phyloP scores from a whole-genome alignment of 2,797 vertebrate genomes.

The Hippoglossus hippoglossus region DNA sequence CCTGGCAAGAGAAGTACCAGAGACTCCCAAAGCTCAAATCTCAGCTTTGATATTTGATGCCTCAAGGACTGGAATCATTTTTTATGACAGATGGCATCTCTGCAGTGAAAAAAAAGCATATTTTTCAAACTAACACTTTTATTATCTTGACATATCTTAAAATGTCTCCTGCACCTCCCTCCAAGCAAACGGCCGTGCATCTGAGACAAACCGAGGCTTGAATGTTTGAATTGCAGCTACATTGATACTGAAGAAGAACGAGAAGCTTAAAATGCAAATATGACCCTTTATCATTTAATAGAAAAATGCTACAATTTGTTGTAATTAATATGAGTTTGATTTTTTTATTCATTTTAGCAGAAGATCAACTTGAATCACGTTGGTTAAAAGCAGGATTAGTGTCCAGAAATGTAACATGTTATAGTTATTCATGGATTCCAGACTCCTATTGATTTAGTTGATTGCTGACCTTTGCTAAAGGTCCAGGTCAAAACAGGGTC shows the following conservation, averaged over 20 bases:
- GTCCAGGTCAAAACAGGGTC: background rate
- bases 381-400: background rate
- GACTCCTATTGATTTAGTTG: background rate
- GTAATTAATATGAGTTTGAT: background rate
- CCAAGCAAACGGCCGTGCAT: background rate
- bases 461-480: slow-evolving; percentile 2
- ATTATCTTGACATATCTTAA: slow-evolving; percentile 60
- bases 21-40: slow-evolving; percentile 5
- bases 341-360: background rate
- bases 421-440: too few relatives aligned
- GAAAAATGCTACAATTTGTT: too few relatives aligned
- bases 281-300: too few relatives aligned
- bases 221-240: background rate
- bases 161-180: slow-evolving; percentile 22
- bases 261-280: background rate
- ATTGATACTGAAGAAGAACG: background rate
- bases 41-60: slow-evolving; percentile 24
- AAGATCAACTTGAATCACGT: background rate
- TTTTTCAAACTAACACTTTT: slow-evolving; percentile 47
- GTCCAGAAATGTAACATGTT: background rate
- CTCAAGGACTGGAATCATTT: slow-evolving; percentile 27
- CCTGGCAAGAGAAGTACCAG: background rate
- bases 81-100: slow-evolving; percentile 56
- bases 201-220: background rate
- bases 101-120: slow-evolving; percentile 23